Evolutionary conservation across 1,140 invertebrate genomes (phyloP), one percentile per base, ranked within the genome.

Genomic region (Cydia pomonella): DNA sequence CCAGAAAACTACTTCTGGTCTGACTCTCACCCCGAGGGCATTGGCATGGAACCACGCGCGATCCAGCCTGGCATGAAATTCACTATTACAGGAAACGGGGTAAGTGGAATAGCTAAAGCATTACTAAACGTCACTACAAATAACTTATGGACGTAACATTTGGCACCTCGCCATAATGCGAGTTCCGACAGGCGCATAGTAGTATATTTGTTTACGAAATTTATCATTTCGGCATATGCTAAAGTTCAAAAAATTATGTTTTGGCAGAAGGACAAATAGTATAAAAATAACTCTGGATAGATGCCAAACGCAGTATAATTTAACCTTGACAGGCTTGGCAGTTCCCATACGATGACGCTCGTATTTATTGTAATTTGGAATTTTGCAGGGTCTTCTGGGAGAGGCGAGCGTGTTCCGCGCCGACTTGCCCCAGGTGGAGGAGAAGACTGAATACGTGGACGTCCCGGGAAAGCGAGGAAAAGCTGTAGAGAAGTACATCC

Each of bases 1-100:
- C 95, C 95, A 73, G 94, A 95, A 78, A 96, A 96, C 86, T 96
- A 94, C 83, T 96, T 97, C 84, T 97, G 96, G 96, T 96, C 96
- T n/a, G 96, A 97, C 88, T 96, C 95, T 62, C 94, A 96, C 83
- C 94, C 95, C 1, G 95, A 96, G 79, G 96, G 96, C 27, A 93
- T 95, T 75, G 96, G 95, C 25, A 95, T 97, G 84, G 95, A 95
- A 80, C 93, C 95, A 0, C 93, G 95, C 27, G 95, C 95, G 0
- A 93, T 97, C 10, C 92, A 94, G 69, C 93, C 94, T 16, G 95
- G 95, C 5, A 95, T 96, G 93, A 94, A 94, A 78, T 96, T 96
- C 86, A 84, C 90, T 25, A 94, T 97, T 7, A 93, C 91, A 73
- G 93, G 93, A 84, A 94, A 93, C 50, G 94, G 93, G 77, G 94